Conservation (phyloP, 2,797 vertebrate species). For the Sciurus vulgaris region DNA sequence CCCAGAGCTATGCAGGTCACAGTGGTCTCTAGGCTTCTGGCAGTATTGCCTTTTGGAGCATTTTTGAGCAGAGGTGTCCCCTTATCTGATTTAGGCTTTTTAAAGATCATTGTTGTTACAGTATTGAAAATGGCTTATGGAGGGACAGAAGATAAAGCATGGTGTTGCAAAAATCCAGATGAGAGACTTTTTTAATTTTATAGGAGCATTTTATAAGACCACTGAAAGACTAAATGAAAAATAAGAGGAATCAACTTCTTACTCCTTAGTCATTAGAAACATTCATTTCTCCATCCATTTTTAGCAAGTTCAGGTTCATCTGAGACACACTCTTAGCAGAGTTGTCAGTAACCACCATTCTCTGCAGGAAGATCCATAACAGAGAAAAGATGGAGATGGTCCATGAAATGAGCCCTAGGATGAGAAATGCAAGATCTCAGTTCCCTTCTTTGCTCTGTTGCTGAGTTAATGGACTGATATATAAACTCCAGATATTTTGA, state of each 20-base stretch:
- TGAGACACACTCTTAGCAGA: not conserved
- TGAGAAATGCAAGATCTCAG: not conserved
- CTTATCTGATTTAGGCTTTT: not conserved
- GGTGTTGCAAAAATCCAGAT: not conserved
- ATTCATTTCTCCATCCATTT: not conserved
- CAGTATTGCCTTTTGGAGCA: not conserved
- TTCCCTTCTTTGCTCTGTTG: not conserved
- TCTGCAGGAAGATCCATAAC: slow-evolving; percentile 14
- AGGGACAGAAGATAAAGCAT: not conserved
- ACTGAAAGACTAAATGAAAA: slow-evolving; percentile 14
- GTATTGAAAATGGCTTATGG: not conserved
- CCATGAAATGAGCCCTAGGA: not conserved
- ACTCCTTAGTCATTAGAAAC: slow-evolving; percentile 12
- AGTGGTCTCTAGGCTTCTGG: not conserved
- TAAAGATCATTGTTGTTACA: not conserved
- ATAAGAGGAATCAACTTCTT: slow-evolving; percentile 5
- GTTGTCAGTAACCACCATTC: slow-evolving; percentile 28
- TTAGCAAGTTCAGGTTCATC: slow-evolving; percentile 46
- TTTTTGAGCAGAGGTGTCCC: not conserved
- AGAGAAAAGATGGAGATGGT: not conserved
- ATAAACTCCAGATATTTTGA: not conserved
- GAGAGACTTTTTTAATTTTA: not conserved
- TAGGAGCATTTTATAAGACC: not conserved
- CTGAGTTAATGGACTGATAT: not conserved
- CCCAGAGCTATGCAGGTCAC: not conserved